phyloP scores from a whole-genome alignment of 2,797 vertebrate genomes.

The Poliocrania exsul region DNA sequence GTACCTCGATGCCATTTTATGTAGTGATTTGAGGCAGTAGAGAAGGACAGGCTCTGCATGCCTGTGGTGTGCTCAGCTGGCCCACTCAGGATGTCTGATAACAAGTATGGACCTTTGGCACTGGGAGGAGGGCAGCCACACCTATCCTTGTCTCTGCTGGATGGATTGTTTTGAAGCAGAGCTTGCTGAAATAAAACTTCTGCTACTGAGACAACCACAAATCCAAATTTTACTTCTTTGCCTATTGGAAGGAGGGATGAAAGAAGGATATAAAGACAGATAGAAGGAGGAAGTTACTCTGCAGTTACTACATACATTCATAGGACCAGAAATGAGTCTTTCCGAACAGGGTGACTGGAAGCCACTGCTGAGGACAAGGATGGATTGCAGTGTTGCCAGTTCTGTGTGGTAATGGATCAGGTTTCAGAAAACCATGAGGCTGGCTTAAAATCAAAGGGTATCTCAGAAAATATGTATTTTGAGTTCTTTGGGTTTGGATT shows the following conservation, averaged over 20 bases:
- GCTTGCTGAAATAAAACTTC: not conserved
- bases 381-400: not conserved
- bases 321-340: not conserved
- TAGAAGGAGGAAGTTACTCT: not conserved
- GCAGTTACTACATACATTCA: not conserved
- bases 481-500: not conserved
- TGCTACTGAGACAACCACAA: not conserved
- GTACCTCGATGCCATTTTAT: not conserved
- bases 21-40: not conserved
- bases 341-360: not conserved
- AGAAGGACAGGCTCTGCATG: not conserved
- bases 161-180: not conserved
- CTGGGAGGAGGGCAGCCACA: not conserved
- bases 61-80: not conserved
- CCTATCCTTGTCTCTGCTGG: not conserved
- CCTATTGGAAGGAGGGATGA: not conserved
- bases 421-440: not conserved
- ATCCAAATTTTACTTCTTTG: not conserved
- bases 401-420: not conserved
- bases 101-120: not conserved
- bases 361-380: not conserved
- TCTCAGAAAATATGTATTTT: not conserved
- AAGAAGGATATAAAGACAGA: not conserved
- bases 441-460: not conserved
- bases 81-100: not conserved